Conservation (phyloP, 2,888 invertebrate species). For the Heteropelma amictum region DNA sequence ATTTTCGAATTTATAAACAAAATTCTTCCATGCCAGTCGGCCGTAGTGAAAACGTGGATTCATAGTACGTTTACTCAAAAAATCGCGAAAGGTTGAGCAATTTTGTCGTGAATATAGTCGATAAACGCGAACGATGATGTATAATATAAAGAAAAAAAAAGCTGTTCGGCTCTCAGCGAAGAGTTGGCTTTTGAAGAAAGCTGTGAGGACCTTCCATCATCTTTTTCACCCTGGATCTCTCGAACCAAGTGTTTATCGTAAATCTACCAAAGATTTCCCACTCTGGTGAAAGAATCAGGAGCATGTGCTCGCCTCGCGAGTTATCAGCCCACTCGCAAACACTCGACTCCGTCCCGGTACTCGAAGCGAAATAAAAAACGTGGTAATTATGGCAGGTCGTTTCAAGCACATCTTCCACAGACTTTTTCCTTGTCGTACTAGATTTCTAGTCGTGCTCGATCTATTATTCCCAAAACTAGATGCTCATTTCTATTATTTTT, state of each 20-base stretch:
- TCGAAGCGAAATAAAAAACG: neutral
- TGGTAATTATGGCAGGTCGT: neutral
- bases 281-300: constrained; percentile 9
- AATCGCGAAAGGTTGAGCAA: too few species aligned
- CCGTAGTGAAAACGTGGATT: too few species aligned
- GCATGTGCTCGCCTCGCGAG: neutral
- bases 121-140: neutral
- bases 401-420: too few species aligned
- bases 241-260: constrained; percentile 29
- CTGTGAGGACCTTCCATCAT: constrained; percentile 31
- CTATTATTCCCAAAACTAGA: too few species aligned
- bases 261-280: constrained; percentile 28
- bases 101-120: too few species aligned
- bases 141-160: neutral
- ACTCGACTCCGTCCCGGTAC: constrained; percentile 16
- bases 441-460: too few species aligned
- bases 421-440: neutral
- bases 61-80: too few species aligned
- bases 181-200: constrained; percentile 22
- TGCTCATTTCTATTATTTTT: too few species aligned
- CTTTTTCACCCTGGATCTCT: neutral
- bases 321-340: constrained; percentile 9
- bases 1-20: too few species aligned
- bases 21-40: too few species aligned
- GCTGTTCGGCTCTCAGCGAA: constrained; percentile 10